Evolutionary conservation across 2,888 invertebrate species (phyloP), one percentile per base, ranked within the genome.

Genomic region (Temnothorax unifasciatus): DNA sequence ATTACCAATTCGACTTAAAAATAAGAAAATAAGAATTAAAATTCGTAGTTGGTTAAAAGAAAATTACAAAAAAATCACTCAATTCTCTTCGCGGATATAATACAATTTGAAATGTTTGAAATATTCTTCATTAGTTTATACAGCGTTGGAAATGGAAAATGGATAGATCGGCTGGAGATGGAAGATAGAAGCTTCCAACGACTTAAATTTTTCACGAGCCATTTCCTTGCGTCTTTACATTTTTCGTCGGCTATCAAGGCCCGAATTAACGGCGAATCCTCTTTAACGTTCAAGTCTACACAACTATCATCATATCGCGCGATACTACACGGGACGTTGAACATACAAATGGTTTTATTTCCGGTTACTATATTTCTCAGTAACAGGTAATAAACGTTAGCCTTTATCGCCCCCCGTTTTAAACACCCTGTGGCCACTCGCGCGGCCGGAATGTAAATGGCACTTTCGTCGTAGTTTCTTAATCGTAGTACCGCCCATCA

Each of bases 301-400:
- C 41, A 47, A 76, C 83, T 88, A 85, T 90, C 85, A 83, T 81
- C 89, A 86, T 90, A 90, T 90, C 89, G 87, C 88, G 75, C 79
- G 74, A 52, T 71, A 50, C 64, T 63, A 69, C 81, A 90, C 87
- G 85, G 90, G 34, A 88, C 90, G 89, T 90, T 90, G 85, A 89
- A 88, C 89, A 86, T 88, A 86, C 88, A 90, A 90, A 90, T 88
- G 88, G 81, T 90, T 90, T 89, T 89, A 90, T 90, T 90, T 90
- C 87, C 89, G 84, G 86, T 81, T 87, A 82, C 87, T 85, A 84
- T 85, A 64, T 88, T 88, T 90, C 87, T 86, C 84, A 47, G 90
- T 87, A 90, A 89, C 87, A 88, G 86, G 87, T 89, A 90, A 89
- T 90, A 87, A 90, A 90, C 85, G 90, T 89, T 90, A 88, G 81